Evolutionary conservation across 2,797 vertebrate genomes (phyloP).

Genomic region (Trachops cirrhosus): DNA sequence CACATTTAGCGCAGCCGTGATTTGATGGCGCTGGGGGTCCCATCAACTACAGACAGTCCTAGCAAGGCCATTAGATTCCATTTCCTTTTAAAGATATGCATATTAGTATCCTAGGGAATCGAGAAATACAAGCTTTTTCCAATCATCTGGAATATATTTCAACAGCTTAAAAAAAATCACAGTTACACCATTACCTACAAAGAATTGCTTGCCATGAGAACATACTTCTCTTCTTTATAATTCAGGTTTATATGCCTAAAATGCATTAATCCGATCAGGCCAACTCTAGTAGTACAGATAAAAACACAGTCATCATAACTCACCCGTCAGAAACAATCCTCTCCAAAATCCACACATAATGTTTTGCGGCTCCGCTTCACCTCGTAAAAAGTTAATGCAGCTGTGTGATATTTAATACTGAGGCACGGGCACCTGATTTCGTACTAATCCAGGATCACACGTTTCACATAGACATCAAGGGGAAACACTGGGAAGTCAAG

Average conservation of each 20-base stretch:
- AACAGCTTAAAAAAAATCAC: slow-evolving; percentile 67
- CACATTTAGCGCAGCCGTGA: slow-evolving; percentile 79
- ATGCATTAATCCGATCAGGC: slow-evolving; percentile 74
- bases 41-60: slow-evolving; percentile 57
- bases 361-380: slow-evolving; percentile 57
- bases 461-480: slow-evolving; percentile 77
- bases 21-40: slow-evolving; percentile 63
- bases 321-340: slow-evolving; percentile 75
- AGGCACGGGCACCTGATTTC: slow-evolving; percentile 67
- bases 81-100: slow-evolving; percentile 63
- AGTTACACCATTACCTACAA: slow-evolving; percentile 61
- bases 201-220: slow-evolving; percentile 61
- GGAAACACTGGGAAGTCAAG: slow-evolving; percentile 69
- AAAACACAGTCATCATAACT: slow-evolving; percentile 70
- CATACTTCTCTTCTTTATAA: slow-evolving; percentile 64
- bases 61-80: slow-evolving; percentile 61
- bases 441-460: slow-evolving; percentile 76
- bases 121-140: slow-evolving; percentile 74
- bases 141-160: slow-evolving; percentile 71
- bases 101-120: slow-evolving; percentile 69
- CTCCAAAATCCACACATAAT: slow-evolving; percentile 64
- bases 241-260: slow-evolving; percentile 67
- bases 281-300: slow-evolving; percentile 53
- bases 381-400: slow-evolving; percentile 75
- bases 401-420: slow-evolving; percentile 77